phyloP scores from a whole-genome alignment of 2,888 invertebrate species.

The Caprella mutica region DNA sequence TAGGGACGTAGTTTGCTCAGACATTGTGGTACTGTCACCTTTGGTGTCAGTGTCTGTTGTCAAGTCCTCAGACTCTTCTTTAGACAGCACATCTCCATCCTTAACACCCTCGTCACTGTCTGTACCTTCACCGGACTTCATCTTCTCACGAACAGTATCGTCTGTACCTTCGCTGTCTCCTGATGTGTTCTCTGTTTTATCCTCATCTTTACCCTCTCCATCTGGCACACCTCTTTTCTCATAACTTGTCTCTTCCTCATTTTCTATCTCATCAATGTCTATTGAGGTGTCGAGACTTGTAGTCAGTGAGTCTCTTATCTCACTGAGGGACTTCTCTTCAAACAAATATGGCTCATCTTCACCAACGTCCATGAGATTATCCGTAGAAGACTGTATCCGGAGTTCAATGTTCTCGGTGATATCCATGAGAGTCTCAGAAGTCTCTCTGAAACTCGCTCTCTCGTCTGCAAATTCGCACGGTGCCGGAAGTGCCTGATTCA shows the following conservation, averaged over 20 bases:
- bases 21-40: not conserved
- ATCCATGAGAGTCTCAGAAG: not conserved
- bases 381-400: conserved; percentile 27
- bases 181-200: conserved; percentile 20
- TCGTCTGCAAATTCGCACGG: conserved; percentile 67
- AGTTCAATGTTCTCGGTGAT: conserved; percentile 20
- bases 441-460: conserved; percentile 14
- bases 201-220: conserved; percentile 7
- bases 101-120: conserved; percentile 11
- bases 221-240: conserved; percentile 8
- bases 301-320: conserved; percentile 27
- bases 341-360: conserved; percentile 32
- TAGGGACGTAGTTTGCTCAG: not conserved
- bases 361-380: conserved; percentile 31
- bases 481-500: conserved; percentile 49
- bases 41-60: conserved; percentile 1
- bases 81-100: conserved; percentile 12
- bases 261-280: conserved; percentile 24
- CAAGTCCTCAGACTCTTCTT: conserved; percentile 11
- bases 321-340: conserved; percentile 31
- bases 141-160: conserved; percentile 21
- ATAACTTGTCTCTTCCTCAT: conserved; percentile 3
- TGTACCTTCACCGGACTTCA: not conserved
- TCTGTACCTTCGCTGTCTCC: conserved; percentile 29
- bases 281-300: conserved; percentile 26